A percentile compares a stretch with the other conserved stretches of the same genome.
Conservation (phyloP, 2,888 invertebrate species). For the Diplazon laetatorius region DNA sequence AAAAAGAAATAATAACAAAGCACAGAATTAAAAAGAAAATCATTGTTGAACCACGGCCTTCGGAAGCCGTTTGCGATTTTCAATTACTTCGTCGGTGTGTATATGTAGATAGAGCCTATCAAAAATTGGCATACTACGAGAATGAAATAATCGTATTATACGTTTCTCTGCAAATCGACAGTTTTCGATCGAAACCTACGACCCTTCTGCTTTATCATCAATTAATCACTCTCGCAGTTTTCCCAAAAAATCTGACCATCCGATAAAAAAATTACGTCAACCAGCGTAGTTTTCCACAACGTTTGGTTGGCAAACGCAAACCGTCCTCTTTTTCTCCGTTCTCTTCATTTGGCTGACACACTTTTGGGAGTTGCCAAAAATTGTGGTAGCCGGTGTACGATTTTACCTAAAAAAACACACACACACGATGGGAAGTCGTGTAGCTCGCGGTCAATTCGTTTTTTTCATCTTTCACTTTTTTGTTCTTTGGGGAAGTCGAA, state of each 20-base stretch:
- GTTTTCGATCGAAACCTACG: background rate
- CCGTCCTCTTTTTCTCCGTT: slow-evolving; percentile 28
- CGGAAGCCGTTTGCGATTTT: slow-evolving; percentile 21
- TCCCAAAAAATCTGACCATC: background rate
- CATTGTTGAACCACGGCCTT: slow-evolving; percentile 21
- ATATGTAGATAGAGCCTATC: background rate
- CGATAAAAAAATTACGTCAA: slow-evolving; percentile 31
- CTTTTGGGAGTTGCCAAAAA: slow-evolving; percentile 60
- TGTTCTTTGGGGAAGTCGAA: background rate
- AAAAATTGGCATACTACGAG: background rate
- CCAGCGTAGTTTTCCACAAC: slow-evolving; percentile 14
- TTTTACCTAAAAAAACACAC: slow-evolving; percentile 45
- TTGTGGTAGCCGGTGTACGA: slow-evolving; percentile 22
- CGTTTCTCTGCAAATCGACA: background rate
- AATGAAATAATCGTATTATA: slow-evolving; percentile 3
- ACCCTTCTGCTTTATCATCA: slow-evolving; percentile 17
- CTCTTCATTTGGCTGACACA: slow-evolving; percentile 62
- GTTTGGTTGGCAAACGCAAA: background rate
- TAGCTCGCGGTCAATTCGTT: background rate
- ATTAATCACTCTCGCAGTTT: slow-evolving; percentile 36
- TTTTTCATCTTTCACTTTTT: slow-evolving; percentile 16
- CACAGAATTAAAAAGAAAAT: slow-evolving; percentile 76
- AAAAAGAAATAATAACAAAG: slow-evolving; percentile 80
- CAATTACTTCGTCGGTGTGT: slow-evolving; percentile 10
- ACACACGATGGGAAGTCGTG: slow-evolving; percentile 18